Base-by-base conservation (phyloP, 2,797 vertebrate genomes). In the Sphenopsis melanotis region DNA sequence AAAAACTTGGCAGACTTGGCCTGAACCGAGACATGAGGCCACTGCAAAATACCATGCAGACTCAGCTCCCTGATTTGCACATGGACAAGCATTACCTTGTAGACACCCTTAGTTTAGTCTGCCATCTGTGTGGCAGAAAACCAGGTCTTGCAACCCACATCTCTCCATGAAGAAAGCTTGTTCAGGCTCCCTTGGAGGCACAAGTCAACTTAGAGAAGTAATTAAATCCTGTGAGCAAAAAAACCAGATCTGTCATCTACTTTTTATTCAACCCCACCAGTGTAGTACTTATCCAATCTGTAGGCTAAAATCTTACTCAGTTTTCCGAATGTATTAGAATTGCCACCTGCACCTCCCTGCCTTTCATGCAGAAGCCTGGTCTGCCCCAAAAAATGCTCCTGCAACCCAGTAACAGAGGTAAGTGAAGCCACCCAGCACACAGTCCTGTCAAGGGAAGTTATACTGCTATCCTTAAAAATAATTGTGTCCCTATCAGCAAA, bases 111-210 rank as follows among this genome's bases (percentile, higher is more conserved):
- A 50, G 16, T 47, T 56, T 49, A 50, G 21, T 80, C 26, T 74
- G 44, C 20, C 0, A 0, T 24, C 23, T 53, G 6, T 16, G 11
- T 1, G 0, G 37, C 57, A 44, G n/a, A 93, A 85, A 63, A 34
- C 11, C 71, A 89, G 47, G 23, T 70, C 79, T 70, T 27, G 3
- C 12, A 66, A 52, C 15, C 15, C 41, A 29, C 53, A 12, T 1
- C 0, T 34, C 24, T 82, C 66, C 26, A 22, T 2, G n/a, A 79
- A 65, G 23, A 44, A 16, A 66, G 29, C 17, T 42, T 71, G 34
- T 71, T 81, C 76, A 23, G 16, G 46, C 20, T 83, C 27, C 20
- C 42, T 61, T 4, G 1, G 50, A 93, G 93, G 50, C 4, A 1
- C 20, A 75, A 75, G n/a, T 34, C 47, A 76, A 32, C 7, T 87